A percentile compares a stretch with the other conserved stretches of the same genome.
These are phyloP conservation scores for Dendropsophus ebraccatus DNA, from an alignment of 2,113 vertebrate species.

Conservation along the genomic window DNA sequence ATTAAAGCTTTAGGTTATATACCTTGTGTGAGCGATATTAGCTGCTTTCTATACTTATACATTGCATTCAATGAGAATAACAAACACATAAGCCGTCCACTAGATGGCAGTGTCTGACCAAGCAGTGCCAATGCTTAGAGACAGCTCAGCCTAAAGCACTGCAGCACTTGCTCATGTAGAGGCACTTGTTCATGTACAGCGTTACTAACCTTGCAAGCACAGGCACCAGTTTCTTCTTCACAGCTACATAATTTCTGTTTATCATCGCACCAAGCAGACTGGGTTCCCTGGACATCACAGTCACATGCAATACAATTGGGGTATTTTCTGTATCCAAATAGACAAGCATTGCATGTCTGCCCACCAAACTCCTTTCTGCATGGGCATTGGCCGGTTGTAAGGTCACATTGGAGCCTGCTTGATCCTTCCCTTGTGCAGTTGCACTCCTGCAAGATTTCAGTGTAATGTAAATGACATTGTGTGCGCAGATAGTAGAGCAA, in stretches of 20 bases:
- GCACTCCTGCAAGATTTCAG: conserved; percentile 75
- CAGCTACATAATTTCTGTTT: conserved; percentile 80
- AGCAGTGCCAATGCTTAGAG: not conserved
- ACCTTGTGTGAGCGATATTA: no score
- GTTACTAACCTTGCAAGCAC: conserved; percentile 88
- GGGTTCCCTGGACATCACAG: conserved; percentile 83
- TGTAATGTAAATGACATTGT: not conserved
- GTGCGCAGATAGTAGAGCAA: not conserved
- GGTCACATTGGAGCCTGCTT: conserved; percentile 73
- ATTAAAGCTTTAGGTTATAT: no score
- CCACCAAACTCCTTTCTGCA: conserved; percentile 80
- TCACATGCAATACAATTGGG: conserved; percentile 84
- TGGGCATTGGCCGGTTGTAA: conserved; percentile 76
- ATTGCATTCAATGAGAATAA: not conserved
- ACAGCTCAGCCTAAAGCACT: not conserved
- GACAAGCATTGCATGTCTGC: conserved; percentile 77
- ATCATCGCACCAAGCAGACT: conserved; percentile 73
- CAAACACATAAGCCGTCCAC: not conserved
- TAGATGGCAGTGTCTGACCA: conserved; percentile 17
- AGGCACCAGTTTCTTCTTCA: conserved; percentile 73
- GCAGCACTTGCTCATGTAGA: not conserved
- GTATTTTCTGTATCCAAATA: conserved; percentile 81
- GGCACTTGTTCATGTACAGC: not conserved
- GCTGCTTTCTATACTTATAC: not conserved
- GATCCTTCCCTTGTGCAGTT: conserved; percentile 81